Percentiles rank a stretch among this genome's conserved stretches.
Conservation (phyloP, 2,888 invertebrate species). For the Drosophila paranaensis region DNA sequence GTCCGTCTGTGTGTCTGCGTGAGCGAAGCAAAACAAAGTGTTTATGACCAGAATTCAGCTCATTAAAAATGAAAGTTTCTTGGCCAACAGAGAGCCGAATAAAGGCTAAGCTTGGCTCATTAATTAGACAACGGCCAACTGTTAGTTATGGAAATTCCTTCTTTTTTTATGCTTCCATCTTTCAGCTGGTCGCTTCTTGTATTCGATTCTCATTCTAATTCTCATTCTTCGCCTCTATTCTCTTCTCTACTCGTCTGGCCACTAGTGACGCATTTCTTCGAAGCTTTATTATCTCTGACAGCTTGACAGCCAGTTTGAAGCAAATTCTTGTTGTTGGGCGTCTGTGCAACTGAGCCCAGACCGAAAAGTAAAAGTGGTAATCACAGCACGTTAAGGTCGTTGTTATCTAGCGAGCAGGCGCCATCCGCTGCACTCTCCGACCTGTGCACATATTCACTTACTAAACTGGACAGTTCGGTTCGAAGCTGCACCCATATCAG, state of each 20-base stretch:
- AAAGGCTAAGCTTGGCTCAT: constrained; percentile 53
- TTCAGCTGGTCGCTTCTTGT: constrained; percentile 1
- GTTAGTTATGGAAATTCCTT: constrained; percentile 45
- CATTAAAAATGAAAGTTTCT: constrained; percentile 76
- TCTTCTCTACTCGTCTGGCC: constrained; percentile 6
- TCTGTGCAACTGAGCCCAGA: constrained; percentile 9
- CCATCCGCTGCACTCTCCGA: constrained; percentile 16
- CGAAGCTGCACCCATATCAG: constrained; percentile 68
- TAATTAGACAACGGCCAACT: constrained; percentile 58
- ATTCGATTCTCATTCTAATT: constrained; percentile 12
- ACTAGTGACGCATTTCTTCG: constrained; percentile 46
- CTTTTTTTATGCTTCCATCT: not conserved
- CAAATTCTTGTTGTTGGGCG: not conserved
- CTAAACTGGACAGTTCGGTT: constrained; percentile 42
- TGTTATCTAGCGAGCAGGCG: constrained; percentile 32
- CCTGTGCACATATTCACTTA: constrained; percentile 15
- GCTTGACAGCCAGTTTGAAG: constrained; percentile 20
- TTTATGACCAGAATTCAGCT: constrained; percentile 58
- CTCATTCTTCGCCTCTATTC: constrained; percentile 5
- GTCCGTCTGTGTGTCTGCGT: constrained; percentile 6
- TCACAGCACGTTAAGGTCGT: constrained; percentile 33
- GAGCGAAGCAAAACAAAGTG: constrained; percentile 49
- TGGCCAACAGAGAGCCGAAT: constrained; percentile 27
- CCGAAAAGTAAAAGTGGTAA: constrained; percentile 40
- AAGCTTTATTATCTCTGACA: constrained; percentile 26